phyloP scores from a whole-genome alignment of 2,113 vertebrate species.

The Etheostoma cragini region DNA sequence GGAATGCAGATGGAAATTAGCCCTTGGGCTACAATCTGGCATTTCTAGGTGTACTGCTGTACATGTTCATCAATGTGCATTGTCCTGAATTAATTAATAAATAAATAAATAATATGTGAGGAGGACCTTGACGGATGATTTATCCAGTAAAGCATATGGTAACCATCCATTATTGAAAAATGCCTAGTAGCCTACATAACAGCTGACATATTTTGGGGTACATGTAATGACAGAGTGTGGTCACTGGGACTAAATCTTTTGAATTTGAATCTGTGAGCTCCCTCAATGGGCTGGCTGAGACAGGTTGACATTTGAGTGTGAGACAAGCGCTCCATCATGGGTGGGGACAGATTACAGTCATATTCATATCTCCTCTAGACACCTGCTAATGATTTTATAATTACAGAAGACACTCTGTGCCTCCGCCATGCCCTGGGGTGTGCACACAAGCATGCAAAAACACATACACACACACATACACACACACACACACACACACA shows the following conservation, averaged over 20 bases:
- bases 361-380: conserved; percentile 87
- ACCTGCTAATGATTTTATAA: conserved; percentile 88
- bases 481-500: conserved; percentile 25
- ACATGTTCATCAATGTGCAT: too few relatives aligned
- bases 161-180: conserved; percentile 44
- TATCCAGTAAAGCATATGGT: background rate
- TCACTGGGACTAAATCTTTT: conserved; percentile 53
- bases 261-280: conserved; percentile 56
- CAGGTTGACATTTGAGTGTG: conserved; percentile 85
- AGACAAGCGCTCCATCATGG: conserved; percentile 81
- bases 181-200: conserved; percentile 3
- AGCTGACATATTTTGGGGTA: conserved; percentile 25
- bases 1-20: too few relatives aligned
- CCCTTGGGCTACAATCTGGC: too few relatives aligned
- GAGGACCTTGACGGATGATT: conserved; percentile 29
- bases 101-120: background rate
- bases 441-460: conserved; percentile 57
- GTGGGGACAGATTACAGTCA: conserved; percentile 83
- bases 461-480: conserved; percentile 22
- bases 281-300: conserved; percentile 66
- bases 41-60: too few relatives aligned
- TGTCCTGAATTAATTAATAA: too few relatives aligned
- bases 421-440: conserved; percentile 65
- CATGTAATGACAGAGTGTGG: conserved; percentile 47
- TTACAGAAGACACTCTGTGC: conserved; percentile 79